Conservation (phyloP, 2,797 vertebrate genomes). For the Aldrovandia affinis region DNA sequence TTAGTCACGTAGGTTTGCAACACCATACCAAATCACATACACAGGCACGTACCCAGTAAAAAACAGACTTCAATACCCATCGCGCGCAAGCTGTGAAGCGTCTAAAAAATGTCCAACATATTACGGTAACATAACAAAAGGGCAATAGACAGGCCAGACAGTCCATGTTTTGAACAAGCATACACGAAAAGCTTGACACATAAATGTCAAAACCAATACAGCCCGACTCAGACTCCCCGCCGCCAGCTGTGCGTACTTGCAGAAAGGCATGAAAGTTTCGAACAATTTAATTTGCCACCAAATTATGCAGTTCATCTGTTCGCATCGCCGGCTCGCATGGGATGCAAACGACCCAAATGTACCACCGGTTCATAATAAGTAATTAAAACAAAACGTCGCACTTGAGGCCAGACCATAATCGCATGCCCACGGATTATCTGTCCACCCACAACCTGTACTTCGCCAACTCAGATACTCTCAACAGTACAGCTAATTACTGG, state of each 20-base stretch:
- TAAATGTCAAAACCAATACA: not conserved
- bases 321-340: not conserved
- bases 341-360: not conserved
- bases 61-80: too few relatives aligned
- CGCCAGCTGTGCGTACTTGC: not conserved
- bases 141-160: not conserved
- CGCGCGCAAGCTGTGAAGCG: too few relatives aligned
- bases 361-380: not conserved
- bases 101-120: not conserved
- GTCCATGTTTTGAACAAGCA: not conserved
- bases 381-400: not conserved
- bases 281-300: not conserved
- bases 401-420: not conserved
- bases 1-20: not conserved
- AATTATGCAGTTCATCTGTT: not conserved
- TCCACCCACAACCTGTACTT: not conserved
- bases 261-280: not conserved
- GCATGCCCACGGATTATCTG: not conserved
- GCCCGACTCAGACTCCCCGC: not conserved
- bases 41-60: not conserved
- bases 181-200: not conserved
- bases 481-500: not conserved
- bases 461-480: not conserved
- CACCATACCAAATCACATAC: not conserved
- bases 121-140: not conserved